Evolutionary conservation across 2,888 invertebrate genomes (phyloP).

Genomic region (Coenonympha arcania): DNA sequence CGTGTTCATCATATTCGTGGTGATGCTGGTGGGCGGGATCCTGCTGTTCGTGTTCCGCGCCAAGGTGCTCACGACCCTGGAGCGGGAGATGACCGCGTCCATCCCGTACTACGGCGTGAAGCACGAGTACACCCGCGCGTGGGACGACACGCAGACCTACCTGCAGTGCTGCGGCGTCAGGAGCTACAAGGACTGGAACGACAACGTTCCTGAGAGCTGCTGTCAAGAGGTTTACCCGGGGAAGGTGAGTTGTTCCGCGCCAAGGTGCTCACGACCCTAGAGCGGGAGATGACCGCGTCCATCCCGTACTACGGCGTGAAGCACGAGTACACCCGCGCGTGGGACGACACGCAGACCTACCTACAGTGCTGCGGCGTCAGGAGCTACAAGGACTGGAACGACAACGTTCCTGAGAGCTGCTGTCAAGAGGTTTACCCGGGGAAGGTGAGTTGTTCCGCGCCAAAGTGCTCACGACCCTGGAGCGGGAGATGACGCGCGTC

Average conservation of each 20-base stretch:
- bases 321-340: conserved; percentile 82
- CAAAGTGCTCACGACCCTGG: conserved; percentile 83
- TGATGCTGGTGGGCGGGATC: conserved; percentile 92
- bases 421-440: conserved; percentile 78
- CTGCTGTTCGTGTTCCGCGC: conserved; percentile 92
- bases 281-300: conserved; percentile 84
- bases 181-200: conserved; percentile 83
- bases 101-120: conserved; percentile 82
- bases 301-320: conserved; percentile 82
- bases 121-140: conserved; percentile 82
- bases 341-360: conserved; percentile 90
- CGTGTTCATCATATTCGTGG: conserved; percentile 89
- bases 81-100: conserved; percentile 84
- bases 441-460: conserved; percentile 55
- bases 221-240: conserved; percentile 78
- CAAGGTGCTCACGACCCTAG: conserved; percentile 83
- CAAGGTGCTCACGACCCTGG: conserved; percentile 83
- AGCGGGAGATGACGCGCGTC: conserved; percentile 85
- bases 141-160: conserved; percentile 90
- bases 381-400: conserved; percentile 83
- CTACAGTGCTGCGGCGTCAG: conserved; percentile 89
- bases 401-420: conserved; percentile 82
- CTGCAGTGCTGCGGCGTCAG: conserved; percentile 89
- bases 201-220: conserved; percentile 82
- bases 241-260: conserved; percentile 55